Evolutionary conservation across 2,113 vertebrate species (phyloP).

Genomic region (Zootoca vivipara): DNA sequence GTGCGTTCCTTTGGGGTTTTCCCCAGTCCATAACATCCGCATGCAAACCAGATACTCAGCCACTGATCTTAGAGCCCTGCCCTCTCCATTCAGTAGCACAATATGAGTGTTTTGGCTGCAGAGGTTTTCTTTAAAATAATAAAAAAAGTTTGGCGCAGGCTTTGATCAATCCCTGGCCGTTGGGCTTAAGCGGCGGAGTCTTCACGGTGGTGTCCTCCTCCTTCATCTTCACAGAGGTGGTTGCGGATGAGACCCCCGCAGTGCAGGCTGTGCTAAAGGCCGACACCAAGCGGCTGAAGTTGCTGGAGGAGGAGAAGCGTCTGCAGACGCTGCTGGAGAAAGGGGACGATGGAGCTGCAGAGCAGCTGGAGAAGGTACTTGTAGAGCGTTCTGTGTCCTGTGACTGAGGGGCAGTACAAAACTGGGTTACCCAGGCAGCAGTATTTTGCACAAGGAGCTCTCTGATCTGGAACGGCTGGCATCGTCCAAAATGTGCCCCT

Average conservation of each 20-base stretch:
- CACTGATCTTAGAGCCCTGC: too few species aligned
- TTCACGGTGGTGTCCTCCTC: too few species aligned
- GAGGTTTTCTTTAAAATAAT: too few species aligned
- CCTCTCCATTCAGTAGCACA: too few species aligned
- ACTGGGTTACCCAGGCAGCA: neutral
- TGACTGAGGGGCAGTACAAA: accelerated
- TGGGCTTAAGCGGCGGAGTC: neutral
- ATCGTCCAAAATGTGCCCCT: too few species aligned
- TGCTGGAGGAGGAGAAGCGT: constrained; percentile 86
- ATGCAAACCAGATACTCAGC: too few species aligned
- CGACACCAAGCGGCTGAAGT: constrained; percentile 85
- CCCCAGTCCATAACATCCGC: too few species aligned
- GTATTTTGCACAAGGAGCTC: neutral
- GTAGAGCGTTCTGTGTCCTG: neutral
- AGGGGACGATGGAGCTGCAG: constrained; percentile 83
- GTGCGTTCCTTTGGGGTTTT: too few species aligned
- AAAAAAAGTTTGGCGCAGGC: neutral
- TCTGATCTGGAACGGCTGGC: too few species aligned
- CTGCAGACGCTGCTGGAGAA: constrained; percentile 85
- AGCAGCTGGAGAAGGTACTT: constrained; percentile 85
- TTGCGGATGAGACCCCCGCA: constrained; percentile 88
- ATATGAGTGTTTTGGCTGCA: too few species aligned
- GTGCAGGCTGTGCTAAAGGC: constrained; percentile 91
- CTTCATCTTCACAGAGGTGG: constrained; percentile 80
- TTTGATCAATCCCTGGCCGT: neutral